Evolutionary conservation across 2,113 vertebrate species (phyloP).

Genomic region (Notechis scutatus): DNA sequence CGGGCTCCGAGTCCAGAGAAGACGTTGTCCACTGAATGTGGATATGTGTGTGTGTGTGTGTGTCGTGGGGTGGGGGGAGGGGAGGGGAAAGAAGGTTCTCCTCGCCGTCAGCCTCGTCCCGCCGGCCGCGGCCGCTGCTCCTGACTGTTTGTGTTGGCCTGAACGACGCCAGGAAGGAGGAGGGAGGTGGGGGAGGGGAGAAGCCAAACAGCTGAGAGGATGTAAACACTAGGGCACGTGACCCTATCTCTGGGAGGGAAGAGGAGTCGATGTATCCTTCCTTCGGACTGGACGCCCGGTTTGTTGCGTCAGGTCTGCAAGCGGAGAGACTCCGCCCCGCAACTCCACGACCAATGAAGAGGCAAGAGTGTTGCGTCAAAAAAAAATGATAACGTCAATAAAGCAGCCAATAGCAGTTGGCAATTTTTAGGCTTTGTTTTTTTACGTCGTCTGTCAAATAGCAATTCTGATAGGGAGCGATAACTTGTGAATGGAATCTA

Average conservation of each 20-base stretch:
- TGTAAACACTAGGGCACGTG: conserved; percentile 67
- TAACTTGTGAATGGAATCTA: background rate
- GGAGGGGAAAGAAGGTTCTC: background rate
- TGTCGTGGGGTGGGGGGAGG: background rate
- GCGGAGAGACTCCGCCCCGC: background rate
- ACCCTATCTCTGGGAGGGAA: background rate
- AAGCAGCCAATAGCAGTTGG: background rate
- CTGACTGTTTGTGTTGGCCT: background rate
- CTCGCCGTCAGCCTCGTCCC: background rate
- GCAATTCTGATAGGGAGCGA: background rate
- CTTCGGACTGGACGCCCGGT: background rate
- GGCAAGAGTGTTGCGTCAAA: background rate
- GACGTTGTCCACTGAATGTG: background rate
- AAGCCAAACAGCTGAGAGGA: conserved; percentile 63
- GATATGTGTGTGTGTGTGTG: background rate
- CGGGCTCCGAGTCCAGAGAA: fast-evolving
- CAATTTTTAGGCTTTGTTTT: background rate
- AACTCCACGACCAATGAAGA: conserved; percentile 10
- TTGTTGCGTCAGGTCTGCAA: background rate
- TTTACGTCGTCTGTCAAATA: too few species aligned
- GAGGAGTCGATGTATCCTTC: background rate
- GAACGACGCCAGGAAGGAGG: background rate
- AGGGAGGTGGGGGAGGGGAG: conserved; percentile 23
- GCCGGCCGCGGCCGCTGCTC: background rate
- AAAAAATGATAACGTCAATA: background rate